Percentiles rank a stretch among this genome's conserved stretches.
These are phyloP conservation scores for Climacteris rufus DNA, from an alignment of 2,113 vertebrate genomes.

Conservation along the genomic window DNA sequence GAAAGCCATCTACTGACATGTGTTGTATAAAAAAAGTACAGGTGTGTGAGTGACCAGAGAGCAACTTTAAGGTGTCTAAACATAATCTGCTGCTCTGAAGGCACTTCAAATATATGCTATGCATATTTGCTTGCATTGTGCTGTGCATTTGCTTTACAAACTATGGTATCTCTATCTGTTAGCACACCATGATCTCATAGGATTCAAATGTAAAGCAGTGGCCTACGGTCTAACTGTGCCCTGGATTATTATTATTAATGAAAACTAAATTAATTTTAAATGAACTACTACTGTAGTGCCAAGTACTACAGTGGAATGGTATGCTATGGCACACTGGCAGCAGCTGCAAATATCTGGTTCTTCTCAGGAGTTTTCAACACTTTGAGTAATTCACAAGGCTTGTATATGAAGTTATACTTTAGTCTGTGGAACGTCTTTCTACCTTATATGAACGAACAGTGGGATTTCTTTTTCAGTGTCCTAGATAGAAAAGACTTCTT, in stretches of 20 bases:
- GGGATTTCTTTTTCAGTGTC: neutral
- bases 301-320: neutral
- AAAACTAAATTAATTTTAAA: slow-evolving; percentile 37
- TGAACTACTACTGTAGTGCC: neutral
- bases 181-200: neutral
- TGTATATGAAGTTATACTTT: slow-evolving; percentile 6
- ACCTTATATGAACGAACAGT: slow-evolving; percentile 52
- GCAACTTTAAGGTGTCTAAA: neutral
- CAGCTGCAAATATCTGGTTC: slow-evolving; percentile 40
- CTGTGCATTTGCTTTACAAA: neutral
- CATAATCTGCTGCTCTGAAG: neutral
- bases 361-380: slow-evolving; percentile 54
- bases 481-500: slow-evolving; percentile 8
- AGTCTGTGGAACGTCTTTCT: neutral
- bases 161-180: neutral
- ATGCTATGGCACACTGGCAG: slow-evolving; percentile 18
- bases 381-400: slow-evolving; percentile 36
- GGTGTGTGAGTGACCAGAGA: neutral
- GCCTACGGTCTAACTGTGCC: neutral
- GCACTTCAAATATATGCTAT: rapidly evolving
- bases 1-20: neutral
- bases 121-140: neutral
- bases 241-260: slow-evolving; percentile 14
- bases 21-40: neutral
- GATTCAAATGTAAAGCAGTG: neutral